Evolutionary conservation across 2,113 vertebrate species (phyloP), one percentile per base, ranked within the genome.

Genomic region (Passer montanus): DNA sequence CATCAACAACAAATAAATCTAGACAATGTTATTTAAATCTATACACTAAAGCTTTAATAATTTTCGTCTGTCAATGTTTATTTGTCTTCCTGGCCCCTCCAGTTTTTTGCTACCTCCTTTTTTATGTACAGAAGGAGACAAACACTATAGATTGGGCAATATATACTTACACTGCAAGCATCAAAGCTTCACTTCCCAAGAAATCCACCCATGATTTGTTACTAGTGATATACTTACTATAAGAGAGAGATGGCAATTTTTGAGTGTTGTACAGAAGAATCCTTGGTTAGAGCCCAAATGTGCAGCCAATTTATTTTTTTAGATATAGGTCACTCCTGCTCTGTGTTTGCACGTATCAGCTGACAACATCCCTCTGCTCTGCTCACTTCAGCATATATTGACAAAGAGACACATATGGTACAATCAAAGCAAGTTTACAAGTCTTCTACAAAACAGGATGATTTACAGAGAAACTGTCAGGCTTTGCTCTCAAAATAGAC

Each of bases 381-480:
- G 93, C 90, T 97, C 92, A 52, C 83, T 95, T 91, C 27, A 92
- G 93, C 92, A 95, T 72, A 56, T 87, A 96, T 84, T 95, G 92
- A 96, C 96, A 96, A 93, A 96, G 85, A 3, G 4, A 97, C 94
- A 96, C 92, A 97, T 94, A 95, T 86, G 93, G 90, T 93, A 80
- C 4, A 88, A 95, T 96, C 95, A 97, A 96, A 97, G 94, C 95
- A 96, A 96, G 76, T 94, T 96, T 95, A 95, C 92, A 94, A 92
- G 95, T 62, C 87, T 63, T 88, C 79, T 63, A 86, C 60, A 77
- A 85, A 96, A 90, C 79, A 93, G 68, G 88, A 55, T 75, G 86
- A 96, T 90, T 72, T 93, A 94, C 84, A 94, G 62, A 89, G 94
- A 84, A 96, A 94, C 93, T 96, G 92, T 92, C 92, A 94, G 85